Percentiles rank a stretch among this genome's conserved stretches.
These are phyloP conservation scores for Ploceus nigricollis DNA, from an alignment of 2,113 vertebrate genomes.

Conservation along the genomic window DNA sequence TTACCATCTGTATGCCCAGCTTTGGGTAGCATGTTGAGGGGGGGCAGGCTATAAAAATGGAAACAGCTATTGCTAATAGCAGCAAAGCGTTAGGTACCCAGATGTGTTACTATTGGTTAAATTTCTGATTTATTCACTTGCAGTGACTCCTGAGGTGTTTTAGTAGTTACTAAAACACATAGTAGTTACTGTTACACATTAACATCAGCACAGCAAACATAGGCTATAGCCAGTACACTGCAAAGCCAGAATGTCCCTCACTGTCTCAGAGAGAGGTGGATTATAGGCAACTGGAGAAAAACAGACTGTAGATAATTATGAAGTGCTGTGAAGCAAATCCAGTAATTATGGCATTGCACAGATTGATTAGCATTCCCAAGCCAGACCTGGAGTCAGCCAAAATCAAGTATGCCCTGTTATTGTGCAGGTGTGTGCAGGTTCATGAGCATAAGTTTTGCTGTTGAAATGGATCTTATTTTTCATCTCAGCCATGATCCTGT, in stretches of 20 bases:
- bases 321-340: slow-evolving; percentile 65
- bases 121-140: neutral
- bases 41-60: neutral
- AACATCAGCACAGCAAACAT: neutral
- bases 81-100: neutral
- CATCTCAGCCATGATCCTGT: slow-evolving; percentile 31
- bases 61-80: neutral
- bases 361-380: slow-evolving; percentile 36
- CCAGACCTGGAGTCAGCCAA: neutral
- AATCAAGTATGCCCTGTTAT: slow-evolving; percentile 8
- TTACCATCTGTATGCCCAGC: neutral
- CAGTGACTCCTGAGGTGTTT: neutral
- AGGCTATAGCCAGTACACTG: neutral
- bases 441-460: slow-evolving; percentile 14
- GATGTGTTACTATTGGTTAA: neutral
- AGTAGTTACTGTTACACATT: neutral
- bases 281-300: slow-evolving; percentile 58
- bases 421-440: slow-evolving; percentile 58
- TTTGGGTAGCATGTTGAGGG: neutral
- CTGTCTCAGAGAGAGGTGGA: neutral
- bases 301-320: slow-evolving; percentile 45
- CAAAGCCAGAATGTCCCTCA: neutral
- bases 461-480: slow-evolving; percentile 42
- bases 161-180: neutral
- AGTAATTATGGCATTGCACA: slow-evolving; percentile 35